phyloP scores from a whole-genome alignment of 1,140 invertebrate genomes.

The Lanistes nyassanus region DNA sequence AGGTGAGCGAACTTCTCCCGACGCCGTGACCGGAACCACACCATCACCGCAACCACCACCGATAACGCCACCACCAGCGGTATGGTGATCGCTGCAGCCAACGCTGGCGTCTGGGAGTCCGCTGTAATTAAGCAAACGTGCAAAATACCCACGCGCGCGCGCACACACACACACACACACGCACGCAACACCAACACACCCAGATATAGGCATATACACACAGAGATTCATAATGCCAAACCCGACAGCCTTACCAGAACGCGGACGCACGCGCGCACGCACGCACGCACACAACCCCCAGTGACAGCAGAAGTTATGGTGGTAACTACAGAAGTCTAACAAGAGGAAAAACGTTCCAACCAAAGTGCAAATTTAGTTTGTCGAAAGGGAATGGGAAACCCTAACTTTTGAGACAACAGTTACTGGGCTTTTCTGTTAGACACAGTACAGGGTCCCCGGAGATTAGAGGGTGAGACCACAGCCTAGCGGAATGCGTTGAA shows the following conservation, averaged over 20 bases:
- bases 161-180: not conserved
- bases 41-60: not conserved
- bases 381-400: too few relatives aligned
- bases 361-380: too few relatives aligned
- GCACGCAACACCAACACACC: not conserved
- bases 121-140: not conserved
- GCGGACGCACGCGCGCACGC: not conserved
- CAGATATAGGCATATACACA: not conserved
- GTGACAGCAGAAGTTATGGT: too few relatives aligned
- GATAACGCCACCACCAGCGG: not conserved
- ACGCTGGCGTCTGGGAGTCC: not conserved
- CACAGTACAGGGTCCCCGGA: too few relatives aligned
- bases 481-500: too few relatives aligned
- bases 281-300: not conserved
- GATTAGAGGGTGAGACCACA: too few relatives aligned
- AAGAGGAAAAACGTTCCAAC: too few relatives aligned
- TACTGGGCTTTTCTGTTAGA: too few relatives aligned
- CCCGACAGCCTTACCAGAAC: not conserved
- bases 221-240: not conserved
- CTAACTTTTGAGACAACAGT: too few relatives aligned
- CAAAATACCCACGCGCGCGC: not conserved
- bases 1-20: slow-evolving; percentile 4
- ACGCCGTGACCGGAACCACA: not conserved
- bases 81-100: slow-evolving; percentile 4
- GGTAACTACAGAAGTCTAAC: too few relatives aligned